Evolutionary conservation across 2,888 invertebrate genomes (phyloP), one percentile per base, ranked within the genome.

Genomic region (Aporophyla nigra): DNA sequence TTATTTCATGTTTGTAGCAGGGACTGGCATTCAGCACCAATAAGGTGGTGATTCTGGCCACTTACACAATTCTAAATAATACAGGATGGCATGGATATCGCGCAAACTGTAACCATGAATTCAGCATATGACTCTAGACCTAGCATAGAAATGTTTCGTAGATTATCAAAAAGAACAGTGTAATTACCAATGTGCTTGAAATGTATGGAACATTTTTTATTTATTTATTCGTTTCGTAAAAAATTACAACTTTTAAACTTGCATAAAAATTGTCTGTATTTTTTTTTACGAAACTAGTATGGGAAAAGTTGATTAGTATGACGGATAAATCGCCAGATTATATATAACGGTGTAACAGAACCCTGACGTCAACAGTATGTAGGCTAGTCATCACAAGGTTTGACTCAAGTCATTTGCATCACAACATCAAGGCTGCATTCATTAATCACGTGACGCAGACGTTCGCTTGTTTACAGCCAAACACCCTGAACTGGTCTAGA

Each of bases 341-440:
- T 40, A 24, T 14, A 27, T 51, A 43, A 49, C 63, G 86, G 91
- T 92, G 90, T 90, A 80, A 91, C 63, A 67, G 59, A 70, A 84
- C 72, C 66, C 78, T 59, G 69, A 78, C 81, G 79, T 86, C 86
- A 86, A 75, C 86, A 86, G 79, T 89, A 89, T 91, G 84, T 88
- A 90, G 90, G 88, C 85, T 90, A 92, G 93, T 93, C 92, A 93
- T 91, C 91, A 90, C 86, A 82, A 86, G 84, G 89, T 89, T 87
- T 89, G 91, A 90, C 90, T 91, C 88, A 87, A 90, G 92, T 91
- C 91, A 93, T 93, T 93, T 93, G 92, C 93, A 93, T 93, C 91
- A 91, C 91, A 93, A 92, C 91, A 90, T 90, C 84, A 87, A 89
- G 89, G 86, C 87, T 88, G 86, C 89, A 85, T 91, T 91, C 90